These are phyloP conservation scores for Colostygia pectinataria DNA, from an alignment of 2,888 invertebrate genomes.

Conservation along the genomic window DNA sequence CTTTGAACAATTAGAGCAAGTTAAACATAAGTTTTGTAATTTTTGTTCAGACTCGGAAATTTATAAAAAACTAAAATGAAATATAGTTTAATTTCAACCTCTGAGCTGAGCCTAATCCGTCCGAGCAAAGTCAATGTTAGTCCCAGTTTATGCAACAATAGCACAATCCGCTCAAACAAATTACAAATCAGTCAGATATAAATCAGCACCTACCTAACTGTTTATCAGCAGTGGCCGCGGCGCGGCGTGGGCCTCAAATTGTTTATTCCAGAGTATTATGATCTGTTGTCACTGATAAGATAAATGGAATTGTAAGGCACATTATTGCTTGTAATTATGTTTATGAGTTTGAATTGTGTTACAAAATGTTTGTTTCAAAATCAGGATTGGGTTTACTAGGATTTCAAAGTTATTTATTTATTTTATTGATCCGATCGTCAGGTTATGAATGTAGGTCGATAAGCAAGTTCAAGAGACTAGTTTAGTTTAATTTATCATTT, in stretches of 20 bases:
- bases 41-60: no score
- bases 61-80: no score
- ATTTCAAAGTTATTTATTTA: no score
- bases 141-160: constrained; percentile 12
- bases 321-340: constrained; percentile 11
- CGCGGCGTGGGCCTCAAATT: constrained; percentile 35
- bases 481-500: no score
- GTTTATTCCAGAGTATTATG: constrained; percentile 28
- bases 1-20: no score
- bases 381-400: neutral
- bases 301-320: constrained; percentile 18
- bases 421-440: no score
- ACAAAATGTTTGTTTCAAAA: neutral
- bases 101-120: no score
- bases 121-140: neutral
- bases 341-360: constrained; percentile 6
- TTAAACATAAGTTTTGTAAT: no score
- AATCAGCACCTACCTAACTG: constrained; percentile 29
- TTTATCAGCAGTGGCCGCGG: constrained; percentile 26
- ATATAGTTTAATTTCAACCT: no score
- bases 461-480: no score
- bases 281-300: constrained; percentile 21
- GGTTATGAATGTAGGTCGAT: no score
- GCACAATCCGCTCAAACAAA: constrained; percentile 30
- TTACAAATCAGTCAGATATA: constrained; percentile 42